Conservation (phyloP, 2,888 invertebrate species). For the Pinctada fucata region DNA sequence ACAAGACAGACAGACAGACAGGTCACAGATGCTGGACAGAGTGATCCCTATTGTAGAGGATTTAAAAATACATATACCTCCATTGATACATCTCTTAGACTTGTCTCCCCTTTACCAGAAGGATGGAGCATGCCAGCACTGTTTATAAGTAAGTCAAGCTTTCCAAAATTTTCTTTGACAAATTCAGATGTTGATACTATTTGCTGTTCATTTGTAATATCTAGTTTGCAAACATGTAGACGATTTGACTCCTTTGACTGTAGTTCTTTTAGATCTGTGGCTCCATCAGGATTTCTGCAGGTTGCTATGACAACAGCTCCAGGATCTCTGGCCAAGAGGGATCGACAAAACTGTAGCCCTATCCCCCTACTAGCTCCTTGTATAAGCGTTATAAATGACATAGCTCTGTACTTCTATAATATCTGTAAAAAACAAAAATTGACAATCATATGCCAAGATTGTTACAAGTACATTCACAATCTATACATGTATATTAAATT, state of each 20-base stretch:
- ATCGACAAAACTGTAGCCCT: conserved; percentile 66
- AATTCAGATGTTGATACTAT: conserved; percentile 49
- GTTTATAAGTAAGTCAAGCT: conserved; percentile 67
- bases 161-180: conserved; percentile 52
- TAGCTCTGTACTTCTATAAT: not conserved
- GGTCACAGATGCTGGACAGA: no score
- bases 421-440: no score
- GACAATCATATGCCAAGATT: no score
- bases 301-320: conserved; percentile 60
- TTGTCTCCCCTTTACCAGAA: conserved; percentile 65
- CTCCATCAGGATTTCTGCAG: conserved; percentile 55
- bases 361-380: conserved; percentile 67
- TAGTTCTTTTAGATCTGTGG: conserved; percentile 51
- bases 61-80: conserved; percentile 46
- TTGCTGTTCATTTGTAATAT: conserved; percentile 57
- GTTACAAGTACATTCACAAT: no score
- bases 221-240: conserved; percentile 51
- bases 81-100: conserved; percentile 58
- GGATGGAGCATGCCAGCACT: conserved; percentile 68
- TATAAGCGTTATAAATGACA: conserved; percentile 44
- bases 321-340: conserved; percentile 50
- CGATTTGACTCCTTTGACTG: conserved; percentile 38
- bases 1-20: no score
- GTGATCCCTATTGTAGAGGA: no score
- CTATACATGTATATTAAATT: no score